Base-by-base conservation (phyloP, 35 echinoderm and acorn worm genomes). In the Ophioderma brevispina region DNA sequence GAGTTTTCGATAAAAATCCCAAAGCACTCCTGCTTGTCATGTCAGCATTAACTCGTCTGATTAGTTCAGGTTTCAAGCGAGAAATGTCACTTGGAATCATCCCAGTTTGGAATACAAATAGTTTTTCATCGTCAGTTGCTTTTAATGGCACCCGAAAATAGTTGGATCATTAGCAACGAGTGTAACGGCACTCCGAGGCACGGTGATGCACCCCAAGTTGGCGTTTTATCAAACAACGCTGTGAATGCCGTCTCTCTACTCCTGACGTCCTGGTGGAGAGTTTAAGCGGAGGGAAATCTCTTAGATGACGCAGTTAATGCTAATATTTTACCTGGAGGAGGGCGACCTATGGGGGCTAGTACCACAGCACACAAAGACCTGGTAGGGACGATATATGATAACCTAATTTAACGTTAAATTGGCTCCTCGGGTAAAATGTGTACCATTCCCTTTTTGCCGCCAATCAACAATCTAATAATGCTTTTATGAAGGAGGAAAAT, bases 391-490 rank as follows among this genome's bases (percentile, higher is more conserved):
- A 18, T 70, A 70, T 70, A 6, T 13, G 59, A 25, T 70, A 70
- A 70, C 59, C 59, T 70, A 70, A 70, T 70, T 70, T 70, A 70
- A 70, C 59, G n/a, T 70, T 70, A 70, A 70, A 70, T 70, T 70
- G 59, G 10, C 59, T 13, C 59, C 59, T 70, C 15, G 17, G 59
- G 59, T 70, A 2, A 25, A 70, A 15, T 70, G 59, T 70, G 59
- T 70, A 70, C 59, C 59, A 70, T 70, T 70, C 59, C 59, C 28
- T 13, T 70, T 70, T 25, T 30, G 59, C 59, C 59, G 59, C 59
- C 59, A 70, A 70, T 8, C 59, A 70, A 3, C 46, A 52, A 70
- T 70, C 59, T 70, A 70, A 70, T 70, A 70, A 70, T 70, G 59
- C 59, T 70, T 70, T 70, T 70, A 70, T 25, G 28, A 25, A 30